These are phyloP conservation scores for Enteromius paludinosus DNA, from an alignment of 2,797 vertebrate species.

Conservation along the genomic window DNA sequence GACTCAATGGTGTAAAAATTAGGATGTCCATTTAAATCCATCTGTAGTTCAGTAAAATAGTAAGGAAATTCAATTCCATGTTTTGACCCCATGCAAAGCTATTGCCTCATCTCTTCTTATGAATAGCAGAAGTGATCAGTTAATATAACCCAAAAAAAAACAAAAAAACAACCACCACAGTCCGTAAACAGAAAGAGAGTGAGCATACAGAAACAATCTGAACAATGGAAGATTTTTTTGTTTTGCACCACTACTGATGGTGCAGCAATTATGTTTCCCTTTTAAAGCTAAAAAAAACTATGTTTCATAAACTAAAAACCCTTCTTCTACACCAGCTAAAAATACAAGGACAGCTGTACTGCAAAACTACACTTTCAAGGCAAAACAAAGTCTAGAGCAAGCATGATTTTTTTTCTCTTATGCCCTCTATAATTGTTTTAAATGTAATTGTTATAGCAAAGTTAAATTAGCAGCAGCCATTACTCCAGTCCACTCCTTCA, in stretches of 20 bases:
- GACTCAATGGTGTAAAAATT: not conserved
- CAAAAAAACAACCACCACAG: not conserved
- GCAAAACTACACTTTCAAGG: not conserved
- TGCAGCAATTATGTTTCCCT: not conserved
- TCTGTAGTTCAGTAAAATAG: conserved; percentile 22
- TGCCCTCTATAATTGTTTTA: not conserved
- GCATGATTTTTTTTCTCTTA: not conserved
- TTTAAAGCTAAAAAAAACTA: not conserved
- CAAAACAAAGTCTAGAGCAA: not conserved
- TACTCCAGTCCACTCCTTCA: not conserved
- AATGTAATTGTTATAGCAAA: not conserved
- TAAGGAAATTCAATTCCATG: conserved; percentile 36
- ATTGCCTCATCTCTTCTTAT: conserved; percentile 25
- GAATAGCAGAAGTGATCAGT: conserved; percentile 21
- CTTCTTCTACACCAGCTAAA: not conserved
- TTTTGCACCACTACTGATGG: not conserved
- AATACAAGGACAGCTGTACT: not conserved
- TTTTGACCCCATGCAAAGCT: conserved; percentile 7
- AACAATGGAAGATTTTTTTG: not conserved
- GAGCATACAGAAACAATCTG: too few species aligned
- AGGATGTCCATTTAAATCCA: not conserved
- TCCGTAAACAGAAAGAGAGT: too few species aligned
- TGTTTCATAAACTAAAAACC: not conserved
- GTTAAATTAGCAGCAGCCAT: not conserved
- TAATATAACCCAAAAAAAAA: not conserved